A percentile compares a stretch with the other conserved stretches of the same genome.
These are phyloP conservation scores for Drosophila formosana DNA, from an alignment of 2,888 invertebrate species.

Conservation along the genomic window DNA sequence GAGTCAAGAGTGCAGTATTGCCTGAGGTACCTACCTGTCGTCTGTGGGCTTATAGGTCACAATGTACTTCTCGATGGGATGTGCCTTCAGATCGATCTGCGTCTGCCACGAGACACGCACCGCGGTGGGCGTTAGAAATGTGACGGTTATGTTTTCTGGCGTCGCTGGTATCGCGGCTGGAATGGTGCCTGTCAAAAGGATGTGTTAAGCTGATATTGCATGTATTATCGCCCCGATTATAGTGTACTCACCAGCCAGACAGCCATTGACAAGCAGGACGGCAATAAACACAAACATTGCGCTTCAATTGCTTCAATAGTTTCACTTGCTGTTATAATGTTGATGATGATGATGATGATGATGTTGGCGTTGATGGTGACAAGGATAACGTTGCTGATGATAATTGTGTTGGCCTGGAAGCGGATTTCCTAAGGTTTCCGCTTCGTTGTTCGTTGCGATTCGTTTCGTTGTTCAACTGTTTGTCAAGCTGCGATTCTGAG, in stretches of 20 bases:
- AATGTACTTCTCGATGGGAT: constrained; percentile 93
- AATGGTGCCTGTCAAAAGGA: constrained; percentile 15
- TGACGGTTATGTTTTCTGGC: constrained; percentile 95
- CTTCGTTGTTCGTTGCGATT: constrained; percentile 31
- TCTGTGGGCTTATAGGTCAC: constrained; percentile 96
- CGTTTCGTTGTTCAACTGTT: constrained; percentile 13
- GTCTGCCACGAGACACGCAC: constrained; percentile 95
- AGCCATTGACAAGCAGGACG: constrained; percentile 84
- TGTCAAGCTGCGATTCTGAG: neutral
- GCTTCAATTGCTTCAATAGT: constrained; percentile 60
- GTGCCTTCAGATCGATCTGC: constrained; percentile 88
- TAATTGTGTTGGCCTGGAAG: constrained; percentile 37
- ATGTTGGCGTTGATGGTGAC: constrained; percentile 11
- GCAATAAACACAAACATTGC: constrained; percentile 84
- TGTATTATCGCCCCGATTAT: neutral
- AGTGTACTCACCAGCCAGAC: constrained; percentile 84
- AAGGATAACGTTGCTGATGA: constrained; percentile 18
- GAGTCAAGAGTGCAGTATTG: constrained; percentile 25
- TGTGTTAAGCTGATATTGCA: constrained; percentile 1
- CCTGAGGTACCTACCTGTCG: constrained; percentile 90
- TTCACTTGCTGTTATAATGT: constrained; percentile 20
- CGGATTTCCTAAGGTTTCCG: constrained; percentile 65
- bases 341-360: constrained; percentile 29
- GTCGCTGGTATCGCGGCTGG: constrained; percentile 92
- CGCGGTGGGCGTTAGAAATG: constrained; percentile 93